Conservation (phyloP, 2,888 invertebrate species). For the Chloroclystis v-ata region DNA sequence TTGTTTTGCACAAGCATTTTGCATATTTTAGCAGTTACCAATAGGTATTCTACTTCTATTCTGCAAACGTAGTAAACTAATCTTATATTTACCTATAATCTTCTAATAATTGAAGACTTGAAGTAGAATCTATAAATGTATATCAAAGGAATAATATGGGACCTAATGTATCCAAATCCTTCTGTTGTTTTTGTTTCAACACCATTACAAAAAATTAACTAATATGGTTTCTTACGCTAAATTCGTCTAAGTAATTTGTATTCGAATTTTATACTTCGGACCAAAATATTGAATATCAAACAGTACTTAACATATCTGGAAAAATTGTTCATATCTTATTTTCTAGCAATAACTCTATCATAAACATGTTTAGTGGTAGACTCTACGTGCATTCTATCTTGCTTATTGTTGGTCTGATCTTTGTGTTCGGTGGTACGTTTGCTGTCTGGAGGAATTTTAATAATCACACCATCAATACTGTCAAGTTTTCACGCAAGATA, state of each 20-base stretch:
- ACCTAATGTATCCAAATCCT: constrained; percentile 9
- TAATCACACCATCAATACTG: not conserved
- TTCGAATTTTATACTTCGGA: constrained; percentile 43
- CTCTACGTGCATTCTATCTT: constrained; percentile 45
- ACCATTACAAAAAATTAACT: constrained; percentile 6
- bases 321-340: constrained; percentile 59
- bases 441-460: constrained; percentile 30
- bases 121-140: constrained; percentile 7
- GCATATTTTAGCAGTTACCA: constrained; percentile 15
- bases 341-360: constrained; percentile 59
- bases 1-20: constrained; percentile 11
- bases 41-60: constrained; percentile 12
- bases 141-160: constrained; percentile 9
- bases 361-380: constrained; percentile 39
- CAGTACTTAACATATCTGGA: constrained; percentile 66
- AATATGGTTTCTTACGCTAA: not conserved
- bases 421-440: constrained; percentile 39
- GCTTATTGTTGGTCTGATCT: constrained; percentile 43
- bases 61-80: constrained; percentile 9
- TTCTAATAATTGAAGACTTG: constrained; percentile 7
- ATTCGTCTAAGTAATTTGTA: constrained; percentile 12
- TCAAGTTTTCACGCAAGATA: too few species aligned
- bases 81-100: constrained; percentile 6
- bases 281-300: constrained; percentile 57
- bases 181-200: too few species aligned